Percentiles rank a stretch among this genome's conserved stretches.
Conservation (phyloP, 2,113 vertebrate genomes). For the Ia io region DNA sequence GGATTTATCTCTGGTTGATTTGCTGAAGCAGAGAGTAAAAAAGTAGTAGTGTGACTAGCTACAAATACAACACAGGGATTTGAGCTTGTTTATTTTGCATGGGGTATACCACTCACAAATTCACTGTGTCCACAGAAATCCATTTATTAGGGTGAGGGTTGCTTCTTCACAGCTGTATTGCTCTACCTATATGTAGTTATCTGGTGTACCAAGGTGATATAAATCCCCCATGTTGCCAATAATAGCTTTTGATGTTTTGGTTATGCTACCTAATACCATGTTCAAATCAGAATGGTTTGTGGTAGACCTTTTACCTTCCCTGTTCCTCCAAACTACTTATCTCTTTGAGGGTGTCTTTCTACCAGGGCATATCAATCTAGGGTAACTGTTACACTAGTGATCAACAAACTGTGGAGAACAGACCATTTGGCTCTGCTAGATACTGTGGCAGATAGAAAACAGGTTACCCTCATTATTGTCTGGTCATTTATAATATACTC, state of each 20-base stretch:
- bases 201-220: background rate
- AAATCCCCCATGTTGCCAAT: background rate
- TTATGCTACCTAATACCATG: conserved; percentile 44
- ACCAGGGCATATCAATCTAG: background rate
- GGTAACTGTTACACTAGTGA: background rate
- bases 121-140: conserved; percentile 7
- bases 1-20: background rate
- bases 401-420: background rate
- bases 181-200: background rate
- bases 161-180: background rate
- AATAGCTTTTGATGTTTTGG: conserved; percentile 36
- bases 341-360: conserved; percentile 38
- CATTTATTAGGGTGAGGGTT: background rate
- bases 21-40: conserved; percentile 31
- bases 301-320: conserved; percentile 41
- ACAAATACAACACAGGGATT: background rate
- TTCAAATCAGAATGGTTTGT: conserved; percentile 41
- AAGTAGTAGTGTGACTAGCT: background rate
- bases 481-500: background rate
- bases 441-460: background rate
- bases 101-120: background rate
- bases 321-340: conserved; percentile 44
- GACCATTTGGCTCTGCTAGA: background rate
- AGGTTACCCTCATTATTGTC: background rate
- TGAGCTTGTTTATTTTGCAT: conserved; percentile 25